Percentiles rank a stretch among this genome's conserved stretches.
phyloP scores from a whole-genome alignment of 2,113 vertebrate species.

The Tyrannus savana region DNA sequence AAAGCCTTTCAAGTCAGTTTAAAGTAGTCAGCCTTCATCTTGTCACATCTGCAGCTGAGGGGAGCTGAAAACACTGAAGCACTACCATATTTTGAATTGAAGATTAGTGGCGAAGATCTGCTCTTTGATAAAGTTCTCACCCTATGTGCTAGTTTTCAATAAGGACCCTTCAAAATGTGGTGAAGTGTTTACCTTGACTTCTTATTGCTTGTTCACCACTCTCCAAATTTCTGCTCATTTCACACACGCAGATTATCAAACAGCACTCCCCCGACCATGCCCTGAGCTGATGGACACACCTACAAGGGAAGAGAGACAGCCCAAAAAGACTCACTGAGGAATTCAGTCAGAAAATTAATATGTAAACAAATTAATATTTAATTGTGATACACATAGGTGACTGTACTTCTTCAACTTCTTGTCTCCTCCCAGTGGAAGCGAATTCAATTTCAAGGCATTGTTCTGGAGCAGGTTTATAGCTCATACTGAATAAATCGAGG shows the following conservation, averaged over 20 bases:
- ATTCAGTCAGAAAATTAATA: background rate
- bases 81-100: background rate
- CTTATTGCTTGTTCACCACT: background rate
- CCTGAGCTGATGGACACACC: background rate
- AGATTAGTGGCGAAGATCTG: background rate
- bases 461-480: background rate
- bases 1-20: background rate
- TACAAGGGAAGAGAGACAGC: background rate
- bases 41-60: background rate
- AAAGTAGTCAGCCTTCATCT: background rate
- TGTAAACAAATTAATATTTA: background rate
- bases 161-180: background rate
- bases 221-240: background rate
- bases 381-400: background rate
- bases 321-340: background rate
- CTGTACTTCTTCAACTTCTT: background rate
- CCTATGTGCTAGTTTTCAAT: background rate
- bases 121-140: background rate
- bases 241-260: accelerated
- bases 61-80: background rate
- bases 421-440: background rate
- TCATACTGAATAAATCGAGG: background rate
- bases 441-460: background rate
- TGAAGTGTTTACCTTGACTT: background rate
- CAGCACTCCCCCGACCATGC: background rate